phyloP scores from a whole-genome alignment of 2,113 vertebrate species.

The Archilochus colubris region DNA sequence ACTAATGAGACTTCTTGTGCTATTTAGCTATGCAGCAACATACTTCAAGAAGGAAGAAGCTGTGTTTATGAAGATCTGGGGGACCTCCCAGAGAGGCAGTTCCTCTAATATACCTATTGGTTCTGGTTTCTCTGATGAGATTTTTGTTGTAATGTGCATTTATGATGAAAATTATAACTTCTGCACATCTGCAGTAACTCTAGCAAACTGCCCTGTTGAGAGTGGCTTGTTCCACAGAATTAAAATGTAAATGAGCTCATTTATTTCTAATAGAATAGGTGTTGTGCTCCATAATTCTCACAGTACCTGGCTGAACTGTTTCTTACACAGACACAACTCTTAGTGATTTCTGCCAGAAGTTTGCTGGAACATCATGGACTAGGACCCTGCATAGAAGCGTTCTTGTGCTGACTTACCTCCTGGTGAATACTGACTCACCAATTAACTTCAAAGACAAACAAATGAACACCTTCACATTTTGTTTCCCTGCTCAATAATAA shows the following conservation, averaged over 20 bases:
- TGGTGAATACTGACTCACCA: neutral
- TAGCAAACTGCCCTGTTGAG: conserved; percentile 42
- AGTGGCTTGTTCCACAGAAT: neutral
- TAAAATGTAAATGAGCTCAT: conserved; percentile 42
- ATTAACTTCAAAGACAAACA: neutral
- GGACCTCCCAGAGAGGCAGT: neutral
- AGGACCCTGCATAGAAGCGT: neutral
- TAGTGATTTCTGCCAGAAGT: neutral
- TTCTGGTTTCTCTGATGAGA: conserved; percentile 22
- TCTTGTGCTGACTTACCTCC: neutral
- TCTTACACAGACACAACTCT: neutral
- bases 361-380: neutral
- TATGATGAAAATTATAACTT: conserved; percentile 50
- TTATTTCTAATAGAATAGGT: conserved; percentile 46
- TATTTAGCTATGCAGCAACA: neutral
- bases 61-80: neutral
- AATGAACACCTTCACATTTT: neutral
- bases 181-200: conserved; percentile 17
- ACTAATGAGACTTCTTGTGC: neutral
- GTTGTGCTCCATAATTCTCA: neutral
- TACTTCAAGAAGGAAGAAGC: neutral
- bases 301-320: neutral
- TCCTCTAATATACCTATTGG: conserved; percentile 8
- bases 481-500: neutral
- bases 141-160: conserved; percentile 29